phyloP scores from a whole-genome alignment of 2,113 vertebrate genomes.

The Amazona guildingii region DNA sequence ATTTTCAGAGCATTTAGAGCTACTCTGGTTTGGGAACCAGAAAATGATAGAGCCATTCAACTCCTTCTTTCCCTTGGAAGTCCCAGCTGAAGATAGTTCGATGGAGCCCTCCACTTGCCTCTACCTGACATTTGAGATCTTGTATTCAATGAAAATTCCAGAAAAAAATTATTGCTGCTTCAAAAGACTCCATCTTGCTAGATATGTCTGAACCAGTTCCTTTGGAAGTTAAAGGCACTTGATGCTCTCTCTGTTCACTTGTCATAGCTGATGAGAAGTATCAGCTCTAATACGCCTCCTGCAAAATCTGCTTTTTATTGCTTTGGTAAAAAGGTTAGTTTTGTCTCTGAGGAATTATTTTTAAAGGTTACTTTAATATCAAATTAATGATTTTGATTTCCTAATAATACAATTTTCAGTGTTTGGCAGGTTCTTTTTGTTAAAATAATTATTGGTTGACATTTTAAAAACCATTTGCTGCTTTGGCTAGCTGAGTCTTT shows the following conservation, averaged over 20 bases:
- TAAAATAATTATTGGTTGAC: constrained; percentile 10
- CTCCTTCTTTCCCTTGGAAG: background rate
- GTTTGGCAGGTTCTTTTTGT: background rate
- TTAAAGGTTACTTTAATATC: constrained; percentile 70
- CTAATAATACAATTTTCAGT: constrained; percentile 17
- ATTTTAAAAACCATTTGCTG: constrained; percentile 3
- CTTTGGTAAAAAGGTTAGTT: constrained; percentile 49
- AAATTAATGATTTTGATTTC: constrained; percentile 32
- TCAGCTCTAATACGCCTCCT: background rate
- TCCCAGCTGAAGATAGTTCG: background rate
- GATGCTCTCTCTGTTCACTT: background rate
- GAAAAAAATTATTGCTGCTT: background rate
- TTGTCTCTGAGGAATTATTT: constrained; percentile 30
- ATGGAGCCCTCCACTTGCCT: background rate
- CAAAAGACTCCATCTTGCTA: background rate
- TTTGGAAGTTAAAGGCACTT: background rate
- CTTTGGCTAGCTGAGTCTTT: background rate
- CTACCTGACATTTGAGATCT: background rate
- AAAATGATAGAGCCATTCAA: background rate
- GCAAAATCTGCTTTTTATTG: background rate
- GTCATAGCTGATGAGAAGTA: background rate
- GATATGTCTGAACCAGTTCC: background rate
- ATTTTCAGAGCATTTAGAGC: background rate
- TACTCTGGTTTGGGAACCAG: background rate
- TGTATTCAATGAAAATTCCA: background rate